Conservation (phyloP, 2,888 invertebrate species). For the Erebia epiphron region DNA sequence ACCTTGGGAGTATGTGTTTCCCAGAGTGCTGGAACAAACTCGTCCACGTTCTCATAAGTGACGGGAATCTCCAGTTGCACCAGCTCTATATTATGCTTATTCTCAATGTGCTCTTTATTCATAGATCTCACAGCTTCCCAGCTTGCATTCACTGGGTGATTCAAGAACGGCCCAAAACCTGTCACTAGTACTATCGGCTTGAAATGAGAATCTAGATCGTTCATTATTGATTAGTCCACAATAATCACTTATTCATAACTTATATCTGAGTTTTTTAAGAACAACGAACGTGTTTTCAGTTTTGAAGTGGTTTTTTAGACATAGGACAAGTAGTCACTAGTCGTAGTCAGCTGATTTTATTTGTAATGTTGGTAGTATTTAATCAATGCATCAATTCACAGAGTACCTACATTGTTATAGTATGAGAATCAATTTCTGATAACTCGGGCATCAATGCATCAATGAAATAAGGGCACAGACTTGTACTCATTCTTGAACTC, state of each 20-base stretch:
- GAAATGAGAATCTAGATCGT: conserved; percentile 56
- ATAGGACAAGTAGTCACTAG: no score
- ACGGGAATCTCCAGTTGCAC: conserved; percentile 86
- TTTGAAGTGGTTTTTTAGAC: conserved; percentile 20
- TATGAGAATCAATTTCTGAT: no score
- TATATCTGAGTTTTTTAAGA: no score
- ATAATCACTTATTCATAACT: neutral
- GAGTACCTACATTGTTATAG: no score
- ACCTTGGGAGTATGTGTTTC: conserved; percentile 87
- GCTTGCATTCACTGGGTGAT: conserved; percentile 89
- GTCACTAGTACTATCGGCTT: conserved; percentile 83
- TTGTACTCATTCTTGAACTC: no score
- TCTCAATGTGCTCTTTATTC: conserved; percentile 78
- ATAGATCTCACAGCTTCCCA: conserved; percentile 90
- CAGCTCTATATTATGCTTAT: conserved; percentile 76
- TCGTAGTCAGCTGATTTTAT: conserved; percentile 62
- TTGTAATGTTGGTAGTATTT: conserved; percentile 44
- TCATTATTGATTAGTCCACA: conserved; percentile 45
- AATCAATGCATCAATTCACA: no score
- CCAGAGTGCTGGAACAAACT: conserved; percentile 87
- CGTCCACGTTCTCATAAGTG: conserved; percentile 87
- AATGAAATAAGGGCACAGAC: neutral
- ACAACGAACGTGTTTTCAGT: neutral
- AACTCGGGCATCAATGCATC: neutral
- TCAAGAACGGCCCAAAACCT: conserved; percentile 92